A percentile compares a stretch with the other conserved stretches of the same genome.
Evolutionary conservation across 2,888 invertebrate species (phyloP).

Genomic region (Aleiodes leptofemur): DNA sequence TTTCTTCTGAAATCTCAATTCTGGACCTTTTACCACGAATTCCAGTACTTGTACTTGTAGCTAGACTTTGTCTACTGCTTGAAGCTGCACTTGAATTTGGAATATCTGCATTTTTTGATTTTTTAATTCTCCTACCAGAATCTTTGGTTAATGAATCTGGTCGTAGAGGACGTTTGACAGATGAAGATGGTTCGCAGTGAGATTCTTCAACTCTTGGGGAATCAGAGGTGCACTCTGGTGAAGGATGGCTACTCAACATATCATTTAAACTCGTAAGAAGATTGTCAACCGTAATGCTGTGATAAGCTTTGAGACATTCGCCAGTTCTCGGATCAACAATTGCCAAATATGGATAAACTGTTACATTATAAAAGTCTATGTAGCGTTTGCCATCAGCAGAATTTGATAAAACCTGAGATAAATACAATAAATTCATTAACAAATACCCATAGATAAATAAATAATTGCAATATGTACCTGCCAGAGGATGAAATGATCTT

Average conservation of each 20-base stretch:
- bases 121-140: conserved; percentile 49
- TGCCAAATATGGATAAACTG: conserved; percentile 80
- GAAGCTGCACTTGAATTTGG: conserved; percentile 34
- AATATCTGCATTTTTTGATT: conserved; percentile 45
- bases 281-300: conserved; percentile 70
- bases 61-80: conserved; percentile 47
- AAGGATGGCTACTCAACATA: conserved; percentile 71
- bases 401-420: conserved; percentile 68
- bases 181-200: conserved; percentile 51
- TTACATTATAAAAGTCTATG: conserved; percentile 81
- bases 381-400: conserved; percentile 80
- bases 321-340: conserved; percentile 83
- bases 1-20: conserved; percentile 61
- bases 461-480: conserved; percentile 76
- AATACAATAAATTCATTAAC: background rate
- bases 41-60: conserved; percentile 58
- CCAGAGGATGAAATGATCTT: conserved; percentile 82
- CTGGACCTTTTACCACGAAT: conserved; percentile 69
- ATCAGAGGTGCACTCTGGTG: conserved; percentile 65
- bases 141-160: conserved; percentile 49
- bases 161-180: conserved; percentile 51
- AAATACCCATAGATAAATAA: background rate
- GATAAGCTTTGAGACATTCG: conserved; percentile 75
- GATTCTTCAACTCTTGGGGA: conserved; percentile 43
- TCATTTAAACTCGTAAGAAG: conserved; percentile 71